phyloP scores from a whole-genome alignment of 2,888 invertebrate species.

The Dicycla oo region DNA sequence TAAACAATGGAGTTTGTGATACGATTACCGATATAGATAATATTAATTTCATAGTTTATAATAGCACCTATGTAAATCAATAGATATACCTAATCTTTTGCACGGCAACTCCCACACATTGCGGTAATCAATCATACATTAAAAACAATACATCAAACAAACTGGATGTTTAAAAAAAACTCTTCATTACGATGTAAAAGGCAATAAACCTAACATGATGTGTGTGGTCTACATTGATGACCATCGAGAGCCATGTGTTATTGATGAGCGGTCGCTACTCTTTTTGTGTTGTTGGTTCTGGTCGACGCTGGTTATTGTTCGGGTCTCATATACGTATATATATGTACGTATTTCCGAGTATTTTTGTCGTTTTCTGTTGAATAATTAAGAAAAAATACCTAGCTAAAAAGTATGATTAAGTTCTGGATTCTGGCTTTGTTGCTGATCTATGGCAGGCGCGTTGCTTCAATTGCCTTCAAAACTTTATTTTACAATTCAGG shows the following conservation, averaged over 20 bases:
- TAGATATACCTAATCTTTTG: too few species aligned
- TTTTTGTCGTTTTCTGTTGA: too few species aligned
- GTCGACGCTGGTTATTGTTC: not conserved
- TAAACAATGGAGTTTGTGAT: not conserved
- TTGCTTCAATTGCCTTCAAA: not conserved
- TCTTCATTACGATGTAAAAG: constrained; percentile 30
- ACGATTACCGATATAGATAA: too few species aligned
- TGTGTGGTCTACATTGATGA: constrained; percentile 40
- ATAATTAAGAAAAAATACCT: too few species aligned
- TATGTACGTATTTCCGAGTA: too few species aligned
- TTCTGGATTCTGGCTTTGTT: too few species aligned
- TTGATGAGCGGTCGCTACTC: constrained; percentile 40
- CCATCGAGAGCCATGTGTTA: constrained; percentile 34
- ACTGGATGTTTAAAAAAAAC: constrained; percentile 36
- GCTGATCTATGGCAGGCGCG: not conserved
- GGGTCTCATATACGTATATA: too few species aligned
- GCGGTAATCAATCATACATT: constrained; percentile 20
- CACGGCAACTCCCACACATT: too few species aligned
- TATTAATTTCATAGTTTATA: too few species aligned
- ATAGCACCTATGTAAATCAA: too few species aligned
- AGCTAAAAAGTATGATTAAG: too few species aligned
- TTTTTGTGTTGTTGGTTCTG: constrained; percentile 35
- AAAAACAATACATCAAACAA: constrained; percentile 22
- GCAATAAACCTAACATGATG: constrained; percentile 41
- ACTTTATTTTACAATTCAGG: not conserved